Evolutionary conservation across 2,113 vertebrate species (phyloP), one percentile per base, ranked within the genome.

Genomic region (Octodon degus): DNA sequence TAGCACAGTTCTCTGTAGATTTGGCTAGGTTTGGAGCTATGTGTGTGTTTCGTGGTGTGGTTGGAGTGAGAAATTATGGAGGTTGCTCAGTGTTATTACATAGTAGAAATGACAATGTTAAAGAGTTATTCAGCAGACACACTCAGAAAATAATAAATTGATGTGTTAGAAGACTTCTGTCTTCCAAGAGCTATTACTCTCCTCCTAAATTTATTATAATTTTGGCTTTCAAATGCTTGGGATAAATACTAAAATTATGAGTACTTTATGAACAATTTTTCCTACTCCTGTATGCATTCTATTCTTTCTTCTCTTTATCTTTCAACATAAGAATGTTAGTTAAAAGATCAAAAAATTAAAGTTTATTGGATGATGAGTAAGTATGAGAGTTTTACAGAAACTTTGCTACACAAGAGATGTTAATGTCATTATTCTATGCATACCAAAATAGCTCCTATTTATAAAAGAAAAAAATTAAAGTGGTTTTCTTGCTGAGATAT

Each of bases 181-280:
- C 37, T 81, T 94, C 24, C n/a, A 58, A n/a, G 11, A 82, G 86
- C 72, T 72, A 25, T 62, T 91, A 47, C 4, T 86, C 34, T 81
- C 43, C 27, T 84, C 37, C 27, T 50, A 62, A 1, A 90, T n/a
- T 77, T 76, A 58, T 47, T 2, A 55, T 16, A 63, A 82, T 82
- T 68, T 82, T 8, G 50, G 16, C 17, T 84, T 82, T 93, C 43
- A 91, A 79, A 68, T 50, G 30, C 7, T 40, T 24, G 11, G 34
- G 77, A 91, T 90, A 67, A 77, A 37, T 81, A 67, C 16, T 30
- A 67, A 93, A 97, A 77, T 93, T 58, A 87, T 27, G 60, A 89
- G n/a, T 1, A 47, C 13, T 91, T 80, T 91, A 55, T 43, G 91
- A 82, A 22, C 10, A 87, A 68, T 34, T 50, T 63, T 92, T 34